phyloP scores from a whole-genome alignment of 2,797 vertebrate species.

The Threskiornis aethiopicus region DNA sequence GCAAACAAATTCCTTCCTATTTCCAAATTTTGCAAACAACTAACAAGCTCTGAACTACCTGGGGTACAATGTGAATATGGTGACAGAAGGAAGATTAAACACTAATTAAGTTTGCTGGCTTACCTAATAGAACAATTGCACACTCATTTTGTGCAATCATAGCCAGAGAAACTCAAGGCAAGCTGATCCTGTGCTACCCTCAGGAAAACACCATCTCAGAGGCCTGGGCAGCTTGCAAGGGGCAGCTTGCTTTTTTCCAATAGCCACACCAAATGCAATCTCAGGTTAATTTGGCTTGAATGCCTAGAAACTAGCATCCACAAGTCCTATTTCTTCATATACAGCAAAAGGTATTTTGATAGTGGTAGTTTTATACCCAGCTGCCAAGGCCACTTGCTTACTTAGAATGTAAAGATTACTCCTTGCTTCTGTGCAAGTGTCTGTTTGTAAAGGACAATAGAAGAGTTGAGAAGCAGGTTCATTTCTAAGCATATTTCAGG shows the following conservation, averaged over 20 bases:
- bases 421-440: background rate
- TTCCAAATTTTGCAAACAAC: background rate
- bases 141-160: background rate
- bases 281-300: background rate
- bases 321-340: background rate
- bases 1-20: background rate
- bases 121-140: background rate
- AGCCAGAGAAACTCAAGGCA: background rate
- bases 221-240: background rate
- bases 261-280: background rate
- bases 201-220: background rate
- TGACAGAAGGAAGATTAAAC: background rate
- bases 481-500: background rate
- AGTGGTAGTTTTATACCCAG: background rate
- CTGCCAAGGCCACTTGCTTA: background rate
- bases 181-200: background rate
- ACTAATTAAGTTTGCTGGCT: background rate
- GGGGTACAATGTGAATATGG: background rate
- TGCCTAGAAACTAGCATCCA: background rate
- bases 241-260: background rate
- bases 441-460: background rate
- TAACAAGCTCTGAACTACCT: background rate
- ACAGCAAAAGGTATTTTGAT: background rate
- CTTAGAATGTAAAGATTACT: background rate
- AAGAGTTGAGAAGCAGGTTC: background rate